phyloP scores from a whole-genome alignment of 2,113 vertebrate genomes.

The Pagrus major region DNA sequence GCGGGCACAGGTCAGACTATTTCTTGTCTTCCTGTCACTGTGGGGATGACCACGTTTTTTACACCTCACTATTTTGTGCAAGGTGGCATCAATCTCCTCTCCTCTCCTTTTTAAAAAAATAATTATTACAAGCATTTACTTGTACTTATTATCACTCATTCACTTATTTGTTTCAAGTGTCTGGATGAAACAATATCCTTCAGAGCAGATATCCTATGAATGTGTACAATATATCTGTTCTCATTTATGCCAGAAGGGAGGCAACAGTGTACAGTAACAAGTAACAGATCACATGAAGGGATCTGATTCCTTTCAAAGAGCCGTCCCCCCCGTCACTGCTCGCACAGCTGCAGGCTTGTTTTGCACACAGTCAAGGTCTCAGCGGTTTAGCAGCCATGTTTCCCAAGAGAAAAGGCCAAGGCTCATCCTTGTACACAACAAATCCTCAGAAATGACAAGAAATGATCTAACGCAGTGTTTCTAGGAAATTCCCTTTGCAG shows the following conservation, averaged over 20 bases:
- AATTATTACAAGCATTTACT: too few species aligned
- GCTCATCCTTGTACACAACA: slow-evolving; percentile 43
- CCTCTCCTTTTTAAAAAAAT: too few species aligned
- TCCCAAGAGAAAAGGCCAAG: slow-evolving; percentile 72
- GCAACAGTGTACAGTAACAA: not conserved
- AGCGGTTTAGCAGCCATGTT: not conserved
- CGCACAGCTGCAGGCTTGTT: slow-evolving; percentile 81
- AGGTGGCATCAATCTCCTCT: too few species aligned
- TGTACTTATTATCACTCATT: too few species aligned
- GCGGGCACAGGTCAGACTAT: too few species aligned
- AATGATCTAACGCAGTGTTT: slow-evolving; percentile 11
- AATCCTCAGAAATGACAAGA: slow-evolving; percentile 43
- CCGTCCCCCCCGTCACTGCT: slow-evolving; percentile 39
- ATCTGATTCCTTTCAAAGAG: not conserved
- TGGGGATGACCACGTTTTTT: too few species aligned
- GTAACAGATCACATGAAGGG: not conserved
- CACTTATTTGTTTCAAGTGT: too few species aligned
- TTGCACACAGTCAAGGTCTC: slow-evolving; percentile 82
- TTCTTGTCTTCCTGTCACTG: too few species aligned
- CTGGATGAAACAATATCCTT: not conserved
- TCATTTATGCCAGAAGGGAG: not conserved
- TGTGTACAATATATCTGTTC: not conserved
- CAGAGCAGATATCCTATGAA: not conserved
- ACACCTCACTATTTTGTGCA: too few species aligned
- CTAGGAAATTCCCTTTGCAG: slow-evolving; percentile 17